A percentile compares a stretch with the other conserved stretches of the same genome.
phyloP scores from a whole-genome alignment of 1,140 invertebrate species.

The Calliopsis andreniformis region DNA sequence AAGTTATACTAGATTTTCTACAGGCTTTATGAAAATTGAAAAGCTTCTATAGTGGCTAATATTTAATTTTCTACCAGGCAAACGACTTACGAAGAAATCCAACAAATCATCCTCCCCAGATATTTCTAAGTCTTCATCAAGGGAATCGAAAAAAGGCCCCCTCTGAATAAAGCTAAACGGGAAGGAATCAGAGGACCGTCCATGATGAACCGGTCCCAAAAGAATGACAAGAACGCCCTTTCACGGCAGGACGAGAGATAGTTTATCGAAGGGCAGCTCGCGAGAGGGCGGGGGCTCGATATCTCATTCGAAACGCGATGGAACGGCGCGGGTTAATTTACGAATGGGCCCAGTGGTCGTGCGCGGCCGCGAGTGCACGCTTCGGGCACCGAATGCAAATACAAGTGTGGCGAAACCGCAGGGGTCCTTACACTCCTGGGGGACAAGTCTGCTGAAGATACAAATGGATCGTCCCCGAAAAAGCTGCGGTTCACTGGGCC shows the following conservation, averaged over 20 bases:
- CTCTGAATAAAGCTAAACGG: neutral
- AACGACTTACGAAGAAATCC: too few species aligned
- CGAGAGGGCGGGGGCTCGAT: slow-evolving; percentile 55
- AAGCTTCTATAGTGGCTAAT: too few species aligned
- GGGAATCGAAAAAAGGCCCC: neutral
- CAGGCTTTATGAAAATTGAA: too few species aligned
- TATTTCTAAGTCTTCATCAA: neutral
- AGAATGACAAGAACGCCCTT: slow-evolving; percentile 55
- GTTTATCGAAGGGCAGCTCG: slow-evolving; percentile 61
- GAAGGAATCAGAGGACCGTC: neutral
- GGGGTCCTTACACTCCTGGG: slow-evolving; percentile 62
- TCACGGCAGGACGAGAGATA: slow-evolving; percentile 54
- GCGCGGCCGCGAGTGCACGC: slow-evolving; percentile 24
- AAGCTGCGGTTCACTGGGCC: slow-evolving; percentile 40
- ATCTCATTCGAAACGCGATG: slow-evolving; percentile 65
- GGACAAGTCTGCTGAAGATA: slow-evolving; percentile 63
- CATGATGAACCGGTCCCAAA: slow-evolving; percentile 42
- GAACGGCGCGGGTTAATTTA: slow-evolving; percentile 63
- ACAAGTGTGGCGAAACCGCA: slow-evolving; percentile 66
- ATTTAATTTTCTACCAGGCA: too few species aligned
- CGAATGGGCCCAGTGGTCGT: slow-evolving; percentile 43
- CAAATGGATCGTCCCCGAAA: slow-evolving; percentile 63
- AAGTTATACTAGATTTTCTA: too few species aligned
- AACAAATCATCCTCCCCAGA: too few species aligned
- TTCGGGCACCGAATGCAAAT: slow-evolving; percentile 60